These are phyloP conservation scores for Mnemiopsis leidyi DNA, from an alignment of 37 sponge, comb jelly and placozoan species.

Conservation along the genomic window DNA sequence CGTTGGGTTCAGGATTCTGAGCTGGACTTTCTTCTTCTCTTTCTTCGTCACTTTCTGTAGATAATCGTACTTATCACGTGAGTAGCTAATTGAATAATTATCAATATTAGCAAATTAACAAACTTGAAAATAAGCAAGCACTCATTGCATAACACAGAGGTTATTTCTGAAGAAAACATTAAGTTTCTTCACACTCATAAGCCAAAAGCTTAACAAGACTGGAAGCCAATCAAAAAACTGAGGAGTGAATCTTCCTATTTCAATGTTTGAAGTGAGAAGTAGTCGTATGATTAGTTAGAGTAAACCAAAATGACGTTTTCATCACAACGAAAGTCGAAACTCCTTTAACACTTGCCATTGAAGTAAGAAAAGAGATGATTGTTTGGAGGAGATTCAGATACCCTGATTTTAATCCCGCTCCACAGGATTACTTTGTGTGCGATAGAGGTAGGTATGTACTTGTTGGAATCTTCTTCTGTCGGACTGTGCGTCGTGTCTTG, in stretches of 20 bases:
- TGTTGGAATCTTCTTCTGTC: neutral
- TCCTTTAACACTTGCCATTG: neutral
- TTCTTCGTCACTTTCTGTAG: neutral
- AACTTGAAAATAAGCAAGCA: no score
- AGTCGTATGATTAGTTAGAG: no score
- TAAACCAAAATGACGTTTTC: neutral
- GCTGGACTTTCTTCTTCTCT: neutral
- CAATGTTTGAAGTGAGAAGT: no score
- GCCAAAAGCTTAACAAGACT: no score
- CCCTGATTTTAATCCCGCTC: neutral
- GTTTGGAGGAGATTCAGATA: neutral
- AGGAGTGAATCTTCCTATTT: no score
- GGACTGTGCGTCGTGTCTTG: neutral
- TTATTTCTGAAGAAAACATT: no score
- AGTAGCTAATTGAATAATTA: no score
- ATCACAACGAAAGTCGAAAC: neutral
- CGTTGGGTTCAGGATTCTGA: neutral
- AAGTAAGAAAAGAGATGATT: neutral
- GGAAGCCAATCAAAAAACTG: no score
- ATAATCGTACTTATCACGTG: no score
- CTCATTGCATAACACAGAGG: no score
- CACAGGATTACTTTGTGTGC: slow-evolving; percentile 27
- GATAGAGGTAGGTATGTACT: slow-evolving; percentile 22
- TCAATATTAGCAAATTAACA: no score
- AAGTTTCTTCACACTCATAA: no score